phyloP scores from a whole-genome alignment of 2,113 vertebrate species.

The Rostratula benghalensis region DNA sequence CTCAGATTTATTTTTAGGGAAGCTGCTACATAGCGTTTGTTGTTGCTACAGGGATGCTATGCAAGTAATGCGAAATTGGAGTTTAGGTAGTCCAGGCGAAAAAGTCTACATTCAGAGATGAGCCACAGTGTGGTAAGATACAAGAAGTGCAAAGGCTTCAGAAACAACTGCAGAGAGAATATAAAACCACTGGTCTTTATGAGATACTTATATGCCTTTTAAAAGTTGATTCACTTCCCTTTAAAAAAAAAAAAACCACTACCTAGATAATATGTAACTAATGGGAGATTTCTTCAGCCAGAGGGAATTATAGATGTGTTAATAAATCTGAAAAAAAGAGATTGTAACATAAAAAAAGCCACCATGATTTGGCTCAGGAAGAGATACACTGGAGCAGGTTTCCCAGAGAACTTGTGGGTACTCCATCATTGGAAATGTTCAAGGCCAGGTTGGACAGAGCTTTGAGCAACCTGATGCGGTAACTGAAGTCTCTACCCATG shows the following conservation, averaged over 20 bases:
- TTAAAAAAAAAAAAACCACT: background rate
- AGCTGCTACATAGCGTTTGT: background rate
- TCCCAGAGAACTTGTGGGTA: background rate
- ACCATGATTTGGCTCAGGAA: background rate
- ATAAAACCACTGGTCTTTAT: background rate
- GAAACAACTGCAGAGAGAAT: background rate
- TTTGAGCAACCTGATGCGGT: background rate
- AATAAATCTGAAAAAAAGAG: background rate
- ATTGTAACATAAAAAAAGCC: background rate
- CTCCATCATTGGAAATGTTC: background rate
- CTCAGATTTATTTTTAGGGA: background rate
- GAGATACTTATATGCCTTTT: background rate
- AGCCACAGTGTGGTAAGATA: background rate
- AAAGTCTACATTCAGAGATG: background rate
- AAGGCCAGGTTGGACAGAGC: background rate
- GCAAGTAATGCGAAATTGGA: background rate
- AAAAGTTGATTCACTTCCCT: background rate
- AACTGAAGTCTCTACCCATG: background rate
- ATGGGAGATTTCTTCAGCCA: background rate
- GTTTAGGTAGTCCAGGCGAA: background rate
- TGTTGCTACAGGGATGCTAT: background rate
- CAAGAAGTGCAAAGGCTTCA: background rate
- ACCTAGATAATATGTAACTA: background rate
- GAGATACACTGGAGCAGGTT: background rate
- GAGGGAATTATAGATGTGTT: background rate